Conservation (phyloP, 2,113 vertebrate species). For the Microtus pennsylvanicus region DNA sequence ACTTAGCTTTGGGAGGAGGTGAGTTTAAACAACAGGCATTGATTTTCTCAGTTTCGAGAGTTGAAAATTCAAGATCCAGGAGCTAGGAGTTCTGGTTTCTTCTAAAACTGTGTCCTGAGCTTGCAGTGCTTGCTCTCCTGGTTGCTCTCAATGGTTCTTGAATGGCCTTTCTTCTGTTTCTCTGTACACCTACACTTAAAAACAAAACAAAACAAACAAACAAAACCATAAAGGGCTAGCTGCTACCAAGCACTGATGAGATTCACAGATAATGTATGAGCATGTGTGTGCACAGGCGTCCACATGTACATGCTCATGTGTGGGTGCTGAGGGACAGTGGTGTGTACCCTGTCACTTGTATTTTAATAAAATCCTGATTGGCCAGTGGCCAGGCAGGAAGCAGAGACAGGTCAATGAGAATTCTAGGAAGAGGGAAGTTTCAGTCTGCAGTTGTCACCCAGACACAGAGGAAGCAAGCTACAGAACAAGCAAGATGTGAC, state of each 20-base stretch:
- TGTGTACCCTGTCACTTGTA: too few species aligned
- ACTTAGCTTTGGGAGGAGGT: neutral
- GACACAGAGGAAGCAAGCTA: too few species aligned
- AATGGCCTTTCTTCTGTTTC: neutral
- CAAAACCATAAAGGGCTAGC: slow-evolving; percentile 10
- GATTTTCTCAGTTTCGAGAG: neutral
- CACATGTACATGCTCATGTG: too few species aligned
- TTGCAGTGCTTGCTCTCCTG: neutral
- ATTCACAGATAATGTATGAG: neutral
- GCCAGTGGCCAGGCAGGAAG: too few species aligned
- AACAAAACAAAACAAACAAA: neutral
- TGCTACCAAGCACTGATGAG: neutral
- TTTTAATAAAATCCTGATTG: too few species aligned
- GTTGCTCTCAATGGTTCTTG: neutral
- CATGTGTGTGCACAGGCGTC: neutral
- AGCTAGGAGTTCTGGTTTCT: neutral
- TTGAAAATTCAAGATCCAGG: too few species aligned
- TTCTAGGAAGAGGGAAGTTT: too few species aligned
- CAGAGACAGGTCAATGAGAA: fast-evolving
- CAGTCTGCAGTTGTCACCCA: too few species aligned
- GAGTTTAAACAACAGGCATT: neutral
- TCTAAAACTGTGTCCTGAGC: neutral
- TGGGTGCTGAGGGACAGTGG: too few species aligned
- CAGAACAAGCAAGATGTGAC: too few species aligned
- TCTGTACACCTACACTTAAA: neutral